Evolutionary conservation across 2,888 invertebrate species (phyloP), one percentile per base, ranked within the genome.

Genomic region (Caenorhabditis drosophilae): DNA sequence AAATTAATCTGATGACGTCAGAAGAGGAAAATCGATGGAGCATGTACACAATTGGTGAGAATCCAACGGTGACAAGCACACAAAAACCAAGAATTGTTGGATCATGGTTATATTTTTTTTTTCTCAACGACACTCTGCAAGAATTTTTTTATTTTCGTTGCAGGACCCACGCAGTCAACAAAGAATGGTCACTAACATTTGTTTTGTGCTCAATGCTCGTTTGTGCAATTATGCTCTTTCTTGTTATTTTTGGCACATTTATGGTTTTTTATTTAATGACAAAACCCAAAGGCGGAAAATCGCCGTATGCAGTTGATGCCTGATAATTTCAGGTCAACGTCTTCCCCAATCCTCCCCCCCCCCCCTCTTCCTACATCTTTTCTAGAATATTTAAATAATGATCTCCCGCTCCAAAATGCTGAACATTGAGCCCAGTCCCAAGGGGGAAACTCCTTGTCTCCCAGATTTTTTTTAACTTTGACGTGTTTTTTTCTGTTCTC

Each of bases 161-260:
- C 47, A 60, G 60, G 70, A 70, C 67, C 2, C 54, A 67, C 23
- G 53, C 60, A 12, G 70, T 70, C 4, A 70, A 70, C 31, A 63
- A 63, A 45, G 56, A 61, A 48, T 70, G 70, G 70, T 64, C 64
- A 1, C 52, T 60, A 0, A 62, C 70, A 4, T 70, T 70, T 26
- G 54, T 70, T 1, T 49, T 67, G 4, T 70, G 66, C 46, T 59
- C 70, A 11, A 57, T 62, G 6, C 34, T 67, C 16, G 58, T 70
- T 12, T 62, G 59, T 42, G 23, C 51, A 11, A 51, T 70, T 15
- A 67, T 70, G 67, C 54, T 70, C 7, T 57, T 67, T 23, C 47
- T 70, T n/a, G 62, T 58, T 9, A 53, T 70, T 18, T 70, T 70
- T 22, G 70, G 66, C 18, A 51, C 58, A 18, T 64, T 64, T 22